Conservation (phyloP, 2,888 invertebrate species). For the Harpalus rubripes region DNA sequence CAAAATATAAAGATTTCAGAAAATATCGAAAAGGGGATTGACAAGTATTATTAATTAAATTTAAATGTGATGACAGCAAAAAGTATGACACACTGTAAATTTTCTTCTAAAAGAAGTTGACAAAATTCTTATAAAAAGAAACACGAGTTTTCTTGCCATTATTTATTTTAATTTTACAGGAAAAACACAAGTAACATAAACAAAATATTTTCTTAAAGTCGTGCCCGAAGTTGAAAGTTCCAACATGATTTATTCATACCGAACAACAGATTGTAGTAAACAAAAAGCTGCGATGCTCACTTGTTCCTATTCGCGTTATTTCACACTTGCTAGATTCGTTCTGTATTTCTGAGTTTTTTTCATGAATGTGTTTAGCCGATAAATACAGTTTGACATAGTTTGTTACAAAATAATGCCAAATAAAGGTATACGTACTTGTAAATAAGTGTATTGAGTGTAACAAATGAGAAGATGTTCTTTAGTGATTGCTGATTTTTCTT, state of each 20-base stretch:
- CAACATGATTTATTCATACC: conserved; percentile 43
- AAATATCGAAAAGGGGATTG: neutral
- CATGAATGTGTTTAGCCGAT: conserved; percentile 55
- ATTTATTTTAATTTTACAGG: conserved; percentile 3
- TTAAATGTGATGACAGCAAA: neutral
- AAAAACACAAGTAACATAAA: conserved; percentile 13
- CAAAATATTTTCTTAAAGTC: conserved; percentile 35
- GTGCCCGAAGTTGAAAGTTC: conserved; percentile 2
- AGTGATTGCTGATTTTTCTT: neutral
- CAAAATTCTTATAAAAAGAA: neutral
- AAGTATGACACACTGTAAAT: neutral
- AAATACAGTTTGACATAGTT: neutral
- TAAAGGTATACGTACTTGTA: too few relatives aligned
- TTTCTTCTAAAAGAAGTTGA: neutral
- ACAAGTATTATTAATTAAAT: conserved; percentile 1
- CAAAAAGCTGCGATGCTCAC: conserved; percentile 31
- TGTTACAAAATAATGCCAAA: neutral
- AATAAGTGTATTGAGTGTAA: too few relatives aligned
- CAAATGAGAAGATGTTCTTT: too few relatives aligned
- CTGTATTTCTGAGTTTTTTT: conserved; percentile 21
- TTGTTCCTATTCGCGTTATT: neutral
- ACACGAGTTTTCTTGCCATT: neutral
- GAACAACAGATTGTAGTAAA: conserved; percentile 53
- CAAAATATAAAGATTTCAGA: neutral
- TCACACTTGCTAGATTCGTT: conserved; percentile 30